Conservation (phyloP, 2,113 vertebrate species). For the Forbesichthys agassizii region DNA sequence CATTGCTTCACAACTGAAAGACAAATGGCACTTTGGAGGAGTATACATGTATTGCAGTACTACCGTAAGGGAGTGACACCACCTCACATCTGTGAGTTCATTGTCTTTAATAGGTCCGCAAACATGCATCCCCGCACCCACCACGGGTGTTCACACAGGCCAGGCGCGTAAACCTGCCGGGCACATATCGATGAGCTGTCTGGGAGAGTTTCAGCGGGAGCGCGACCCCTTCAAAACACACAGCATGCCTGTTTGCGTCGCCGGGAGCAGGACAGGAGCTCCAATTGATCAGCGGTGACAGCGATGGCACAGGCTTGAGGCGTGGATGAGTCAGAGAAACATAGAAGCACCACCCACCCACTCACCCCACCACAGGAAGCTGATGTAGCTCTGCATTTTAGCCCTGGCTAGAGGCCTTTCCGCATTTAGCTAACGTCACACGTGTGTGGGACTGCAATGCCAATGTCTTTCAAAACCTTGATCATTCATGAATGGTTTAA, state of each 20-base stretch:
- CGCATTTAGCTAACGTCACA: neutral
- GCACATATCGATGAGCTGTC: conserved; percentile 56
- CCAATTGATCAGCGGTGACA: conserved; percentile 49
- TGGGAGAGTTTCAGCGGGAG: conserved; percentile 8
- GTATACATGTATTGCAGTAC: too few relatives aligned
- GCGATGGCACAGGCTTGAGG: conserved; percentile 3
- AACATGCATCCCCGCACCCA: conserved; percentile 20
- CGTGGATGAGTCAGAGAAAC: conserved; percentile 6
- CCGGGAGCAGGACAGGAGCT: conserved; percentile 18
- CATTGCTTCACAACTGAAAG: conserved; percentile 12
- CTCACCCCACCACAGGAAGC: neutral
- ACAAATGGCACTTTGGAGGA: too few relatives aligned
- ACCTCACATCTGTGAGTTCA: conserved; percentile 10
- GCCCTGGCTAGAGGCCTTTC: conserved; percentile 2
- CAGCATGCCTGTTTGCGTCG: conserved; percentile 12
- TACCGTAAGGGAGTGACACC: neutral
- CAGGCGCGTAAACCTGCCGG: conserved; percentile 41
- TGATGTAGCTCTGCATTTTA: conserved; percentile 35
- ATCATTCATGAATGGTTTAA: too few relatives aligned
- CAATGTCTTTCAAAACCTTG: too few relatives aligned
- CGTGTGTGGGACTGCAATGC: too few relatives aligned
- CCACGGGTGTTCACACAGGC: conserved; percentile 19
- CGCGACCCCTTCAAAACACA: conserved; percentile 22
- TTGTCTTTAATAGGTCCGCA: conserved; percentile 7
- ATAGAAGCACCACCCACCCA: neutral